A percentile compares a stretch with the other conserved stretches of the same genome.
Conservation (phyloP, 2,797 vertebrate species). For the Pyrocephalus nanus region DNA sequence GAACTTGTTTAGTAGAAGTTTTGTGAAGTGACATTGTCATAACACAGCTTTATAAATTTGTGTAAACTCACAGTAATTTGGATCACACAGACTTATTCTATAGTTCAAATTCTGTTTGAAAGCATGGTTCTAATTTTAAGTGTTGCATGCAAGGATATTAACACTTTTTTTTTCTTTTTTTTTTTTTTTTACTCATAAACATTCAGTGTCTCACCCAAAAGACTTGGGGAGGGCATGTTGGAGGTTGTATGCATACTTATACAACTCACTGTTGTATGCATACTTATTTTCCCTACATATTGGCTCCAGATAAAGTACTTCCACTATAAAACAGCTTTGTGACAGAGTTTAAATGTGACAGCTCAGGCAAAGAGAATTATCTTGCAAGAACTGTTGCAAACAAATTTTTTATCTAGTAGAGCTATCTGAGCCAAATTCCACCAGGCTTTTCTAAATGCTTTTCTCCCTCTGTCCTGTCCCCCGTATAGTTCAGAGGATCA, state of each 20-base stretch:
- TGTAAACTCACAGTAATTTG: neutral
- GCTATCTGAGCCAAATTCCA: neutral
- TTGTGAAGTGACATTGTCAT: neutral
- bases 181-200: neutral
- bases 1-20: neutral
- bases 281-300: neutral
- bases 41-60: neutral
- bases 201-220: neutral
- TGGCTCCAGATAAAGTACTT: neutral
- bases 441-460: neutral
- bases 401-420: neutral
- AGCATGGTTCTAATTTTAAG: neutral
- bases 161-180: neutral
- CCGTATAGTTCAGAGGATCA: neutral
- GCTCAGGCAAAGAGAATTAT: neutral
- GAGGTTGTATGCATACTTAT: neutral
- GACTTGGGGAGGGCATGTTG: neutral
- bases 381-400: neutral
- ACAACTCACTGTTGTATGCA: no score
- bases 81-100: neutral
- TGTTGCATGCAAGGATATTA: neutral
- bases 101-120: neutral
- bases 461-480: neutral
- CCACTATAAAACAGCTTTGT: neutral
- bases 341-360: neutral